Evolutionary conservation across 2,113 vertebrate genomes (phyloP), one percentile per base, ranked within the genome.

Genomic region (Emydura subglobosa): DNA sequence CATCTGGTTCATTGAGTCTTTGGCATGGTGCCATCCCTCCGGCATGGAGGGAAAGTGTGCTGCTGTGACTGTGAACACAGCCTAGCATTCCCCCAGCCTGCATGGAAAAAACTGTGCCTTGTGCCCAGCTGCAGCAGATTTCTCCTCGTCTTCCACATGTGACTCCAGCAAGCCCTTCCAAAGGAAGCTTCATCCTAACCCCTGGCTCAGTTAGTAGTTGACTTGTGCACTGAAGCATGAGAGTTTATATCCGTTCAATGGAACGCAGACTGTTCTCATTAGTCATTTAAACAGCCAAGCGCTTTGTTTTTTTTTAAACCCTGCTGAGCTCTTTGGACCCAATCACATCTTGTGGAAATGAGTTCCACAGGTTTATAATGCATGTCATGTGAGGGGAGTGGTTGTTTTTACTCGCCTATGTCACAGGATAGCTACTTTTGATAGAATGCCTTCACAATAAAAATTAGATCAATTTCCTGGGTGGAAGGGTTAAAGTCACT

Each of bases 71-170:
- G 44, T 25, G 74, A 87, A 87, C 0, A 0, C 42, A 17, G 44
- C 39, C 34, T 42, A 27, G 27, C 1, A 0, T 39, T 3, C 14
- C 29, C 16, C 54, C 53, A 0, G 31, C 7, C 31, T 0, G 2
- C 29, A 34, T 8, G 17, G 49, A 34, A 34, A 34, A 54, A 55
- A 55, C 16, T 5, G 5, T 34, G 29, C 11, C 84, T 53, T 3
- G 16, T 76, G 10, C 0, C 0, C 49, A 72, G 10, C 76, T 17
- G 16, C 47, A 7, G 21, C 3, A 51, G 24, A 14, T 44, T 6
- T 47, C 29, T 81, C 61, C 34, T 80, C 79, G 53, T 53, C 5
- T 76, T 49, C 34, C 29, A 34, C 24, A 72, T 39, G n/a, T 39
- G 10, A 39, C 10, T 17, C 34, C 65, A 72, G 65, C 65, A 21